phyloP scores from a whole-genome alignment of 2,113 vertebrate genomes.

The zebrafish (Danio rerio) region GRCz12tu NC_133180.1:19644001-19644500 shows the following conservation, averaged over 20 bases:
- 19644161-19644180: neutral
- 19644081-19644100: constrained; percentile 74
- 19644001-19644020: constrained; percentile 82
- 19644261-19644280: constrained; percentile 91
- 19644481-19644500: no score
- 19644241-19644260: constrained; percentile 90
- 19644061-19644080: constrained; percentile 84
- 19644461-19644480: no score
- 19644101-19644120: constrained; percentile 13
- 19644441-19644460: no score
- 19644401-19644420: no score
- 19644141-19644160: neutral
- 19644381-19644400: no score
- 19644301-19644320: no score
- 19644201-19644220: constrained; percentile 84
- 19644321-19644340: no score
- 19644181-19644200: constrained; percentile 82
- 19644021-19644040: constrained; percentile 70
- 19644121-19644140: neutral
- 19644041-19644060: constrained; percentile 83
- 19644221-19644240: constrained; percentile 76
- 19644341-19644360: no score
- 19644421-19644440: no score
- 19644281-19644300: no score
- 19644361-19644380: no score